Conservation (phyloP, 2,888 invertebrate species). For the Epinotia brunnichana region DNA sequence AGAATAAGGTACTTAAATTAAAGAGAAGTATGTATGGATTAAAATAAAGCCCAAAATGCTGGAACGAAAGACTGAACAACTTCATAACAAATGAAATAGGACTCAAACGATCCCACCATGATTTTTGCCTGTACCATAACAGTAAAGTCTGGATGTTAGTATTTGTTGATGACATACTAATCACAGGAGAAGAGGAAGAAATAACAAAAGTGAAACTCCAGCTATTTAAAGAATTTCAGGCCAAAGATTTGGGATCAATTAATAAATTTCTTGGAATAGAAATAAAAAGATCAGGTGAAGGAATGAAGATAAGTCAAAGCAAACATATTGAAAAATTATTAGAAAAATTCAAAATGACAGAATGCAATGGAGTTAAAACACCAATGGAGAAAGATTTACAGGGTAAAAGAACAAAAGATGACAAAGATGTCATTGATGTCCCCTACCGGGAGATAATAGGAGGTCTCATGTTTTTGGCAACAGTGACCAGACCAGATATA, state of each 20-base stretch:
- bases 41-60: slow-evolving; percentile 9
- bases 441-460: slow-evolving; percentile 34
- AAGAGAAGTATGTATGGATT: slow-evolving; percentile 6
- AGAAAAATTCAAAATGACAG: slow-evolving; percentile 4
- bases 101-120: slow-evolving; percentile 12
- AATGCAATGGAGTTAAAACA: slow-evolving; percentile 8
- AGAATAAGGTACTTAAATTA: slow-evolving; percentile 5
- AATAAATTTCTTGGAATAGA: slow-evolving; percentile 10
- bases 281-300: neutral
- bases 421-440: slow-evolving; percentile 3
- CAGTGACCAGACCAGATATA: slow-evolving; percentile 23
- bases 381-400: slow-evolving; percentile 9
- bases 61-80: neutral
- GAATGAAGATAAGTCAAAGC: too few species aligned
- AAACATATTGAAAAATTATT: too few species aligned
- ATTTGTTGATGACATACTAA: too few species aligned
- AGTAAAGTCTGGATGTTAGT: slow-evolving; percentile 4
- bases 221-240: slow-evolving; percentile 1
- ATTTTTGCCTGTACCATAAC: slow-evolving; percentile 3
- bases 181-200: slow-evolving; percentile 6
- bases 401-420: too few species aligned
- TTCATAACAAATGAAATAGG: neutral
- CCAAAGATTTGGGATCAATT: neutral
- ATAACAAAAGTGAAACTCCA: neutral
- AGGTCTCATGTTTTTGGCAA: slow-evolving; percentile 30